Evolutionary conservation across 2,113 vertebrate species (phyloP), one percentile per base, ranked within the genome.

Genomic region (Oxyruncus cristatus): DNA sequence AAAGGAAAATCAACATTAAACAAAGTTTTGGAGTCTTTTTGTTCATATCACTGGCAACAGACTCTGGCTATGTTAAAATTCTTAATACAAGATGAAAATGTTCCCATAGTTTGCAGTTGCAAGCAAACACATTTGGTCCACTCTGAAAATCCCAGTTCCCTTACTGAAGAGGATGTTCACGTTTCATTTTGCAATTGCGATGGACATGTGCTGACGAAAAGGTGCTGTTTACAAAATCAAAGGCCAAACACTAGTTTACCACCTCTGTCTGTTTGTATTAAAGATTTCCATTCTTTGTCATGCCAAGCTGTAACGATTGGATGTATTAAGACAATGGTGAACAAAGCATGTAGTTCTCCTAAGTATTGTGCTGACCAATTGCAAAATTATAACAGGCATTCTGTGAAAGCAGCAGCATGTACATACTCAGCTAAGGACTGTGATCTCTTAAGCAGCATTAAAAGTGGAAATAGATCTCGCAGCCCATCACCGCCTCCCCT

Each of bases 401-500:
- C 94, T 78, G 80, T 91, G 82, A 96, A 91, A 93, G 78, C 96
- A 73, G 62, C 97, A 59, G 67, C 79, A 44, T 93, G 95, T 80
- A 73, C 96, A 46, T 89, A 92, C 41, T 85, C 98, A 81, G 47
- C 94, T 62, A 97, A 97, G 88, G 88, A 93, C 46, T 91, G 74
- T 97, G 78, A 98, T 61, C 71, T 95, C 63, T 93, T 96, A 61
- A 93, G 76, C 84, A 94, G 82, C 81, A 71, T 96, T 79, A 97
- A 97, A 95, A 96, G 90, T 71, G 49, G 87, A 50, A 97, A 62
- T 72, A 97, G 98, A 94, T 97, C 98, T 74, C 97, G 96, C 85
- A 99, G 99, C 94, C 99, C 98, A 14, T 99, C 99, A 14, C 99
- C 99, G 1, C 99, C 99, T 73, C 98, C 98, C 7, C 98, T 99